Evolutionary conservation across 2,888 invertebrate species (phyloP), one percentile per base, ranked within the genome.

Genomic region (Nematopogon swammerdamellus): DNA sequence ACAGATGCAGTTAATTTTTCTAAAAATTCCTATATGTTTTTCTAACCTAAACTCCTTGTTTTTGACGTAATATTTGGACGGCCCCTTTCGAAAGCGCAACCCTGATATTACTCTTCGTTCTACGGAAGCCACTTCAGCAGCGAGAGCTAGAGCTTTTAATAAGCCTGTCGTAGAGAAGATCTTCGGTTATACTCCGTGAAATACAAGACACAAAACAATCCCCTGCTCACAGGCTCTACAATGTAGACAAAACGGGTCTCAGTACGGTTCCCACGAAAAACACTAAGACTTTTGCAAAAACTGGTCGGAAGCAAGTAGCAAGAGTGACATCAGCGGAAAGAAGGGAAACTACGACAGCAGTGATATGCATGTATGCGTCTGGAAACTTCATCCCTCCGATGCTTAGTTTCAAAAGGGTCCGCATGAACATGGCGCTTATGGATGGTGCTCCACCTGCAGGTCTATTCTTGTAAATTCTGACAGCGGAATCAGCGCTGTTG

Each of bases 391-490:
- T 58, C 46, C 58, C 61, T 36, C 59, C 60, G 8, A 55, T 61
- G 54, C 53, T 64, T 29, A 57, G 63, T 18, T 61, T 59, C 52
- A 54, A 53, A 18, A 50, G 59, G n/a, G 17, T 59, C 42, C 55
- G 54, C 19, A 56, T 59, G 55, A 57, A 57, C 25, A 52, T 55
- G 6, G 54, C 52, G 53, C 48, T 65, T 16, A 54, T 56, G 52
- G 59, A 61, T 51, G 62, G 60, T 18, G 59, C 59, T 48, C 63
- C 63, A 8, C 58, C 63, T 51, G 64, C n/a, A n/a, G n/a, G n/a
- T n/a, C n/a, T n/a, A n/a, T n/a, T n/a, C n/a, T n/a, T n/a, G n/a
- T n/a, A n/a, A n/a, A n/a, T n/a, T n/a, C n/a, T n/a, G n/a, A n/a
- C n/a, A n/a, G n/a, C n/a, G n/a, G n/a, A n/a, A n/a, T n/a, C n/a